These are phyloP conservation scores for Cottus gobio DNA, from an alignment of 2,113 vertebrate genomes.

Conservation along the genomic window DNA sequence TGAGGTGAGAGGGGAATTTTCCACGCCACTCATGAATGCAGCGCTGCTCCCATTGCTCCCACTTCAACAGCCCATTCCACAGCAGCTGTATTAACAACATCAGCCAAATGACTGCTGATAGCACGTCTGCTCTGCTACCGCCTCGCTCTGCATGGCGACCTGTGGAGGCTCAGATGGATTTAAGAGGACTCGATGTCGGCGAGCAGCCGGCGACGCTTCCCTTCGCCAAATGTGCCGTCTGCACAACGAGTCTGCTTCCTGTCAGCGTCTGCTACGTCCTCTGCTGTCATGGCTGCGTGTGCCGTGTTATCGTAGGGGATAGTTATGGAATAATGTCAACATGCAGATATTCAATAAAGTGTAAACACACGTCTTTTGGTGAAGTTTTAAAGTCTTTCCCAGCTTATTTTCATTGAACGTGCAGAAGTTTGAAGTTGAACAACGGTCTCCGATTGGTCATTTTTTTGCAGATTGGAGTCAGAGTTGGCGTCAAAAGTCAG, in stretches of 20 bases:
- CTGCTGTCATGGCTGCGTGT: background rate
- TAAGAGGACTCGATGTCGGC: conserved; percentile 14
- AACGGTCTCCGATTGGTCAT: too few species aligned
- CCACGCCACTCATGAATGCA: conserved; percentile 75
- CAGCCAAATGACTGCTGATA: conserved; percentile 41
- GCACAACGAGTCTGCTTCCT: background rate
- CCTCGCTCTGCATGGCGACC: conserved; percentile 1
- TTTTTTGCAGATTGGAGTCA: too few species aligned
- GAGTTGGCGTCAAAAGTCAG: too few species aligned
- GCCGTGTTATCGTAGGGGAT: background rate
- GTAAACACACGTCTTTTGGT: too few species aligned
- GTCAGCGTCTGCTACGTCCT: background rate
- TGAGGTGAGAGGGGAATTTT: conserved; percentile 68
- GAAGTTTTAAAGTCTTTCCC: too few species aligned
- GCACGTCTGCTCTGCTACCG: conserved; percentile 8
- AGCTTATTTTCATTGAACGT: too few species aligned
- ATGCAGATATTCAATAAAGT: too few species aligned
- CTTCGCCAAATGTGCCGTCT: conserved; percentile 17
- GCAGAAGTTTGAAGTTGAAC: too few species aligned
- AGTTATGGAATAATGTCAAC: too few species aligned
- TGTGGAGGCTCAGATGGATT: conserved; percentile 26
- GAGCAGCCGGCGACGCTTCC: conserved; percentile 17
- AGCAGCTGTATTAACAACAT: background rate
- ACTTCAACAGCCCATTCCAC: conserved; percentile 25
- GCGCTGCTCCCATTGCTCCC: conserved; percentile 51